These are phyloP conservation scores for Chaetorhynchus papuensis DNA, from an alignment of 2,113 vertebrate species.

Conservation along the genomic window DNA sequence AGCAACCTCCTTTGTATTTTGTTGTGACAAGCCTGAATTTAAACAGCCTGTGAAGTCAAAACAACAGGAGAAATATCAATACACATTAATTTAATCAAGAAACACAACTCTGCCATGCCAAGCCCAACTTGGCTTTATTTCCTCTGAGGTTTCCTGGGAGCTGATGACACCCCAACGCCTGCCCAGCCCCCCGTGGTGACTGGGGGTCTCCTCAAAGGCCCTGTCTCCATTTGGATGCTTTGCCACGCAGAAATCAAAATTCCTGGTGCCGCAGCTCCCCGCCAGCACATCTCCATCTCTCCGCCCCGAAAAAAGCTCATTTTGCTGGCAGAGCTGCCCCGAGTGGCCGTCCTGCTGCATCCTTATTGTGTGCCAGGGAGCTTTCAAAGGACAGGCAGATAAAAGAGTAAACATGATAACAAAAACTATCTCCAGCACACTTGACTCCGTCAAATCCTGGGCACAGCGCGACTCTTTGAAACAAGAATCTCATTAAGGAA, in stretches of 20 bases:
- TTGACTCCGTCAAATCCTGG: background rate
- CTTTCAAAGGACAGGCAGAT: conserved; percentile 48
- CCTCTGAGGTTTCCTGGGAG: background rate
- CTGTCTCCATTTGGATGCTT: background rate
- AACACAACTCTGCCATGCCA: background rate
- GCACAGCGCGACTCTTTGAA: background rate
- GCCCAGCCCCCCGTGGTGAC: background rate
- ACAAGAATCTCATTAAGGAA: conserved; percentile 47
- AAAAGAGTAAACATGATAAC: conserved; percentile 40
- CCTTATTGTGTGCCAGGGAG: background rate
- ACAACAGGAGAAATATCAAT: conserved; percentile 77
- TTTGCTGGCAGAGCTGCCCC: background rate
- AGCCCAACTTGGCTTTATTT: background rate
- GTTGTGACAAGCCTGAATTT: conserved; percentile 78
- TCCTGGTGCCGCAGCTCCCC: background rate
- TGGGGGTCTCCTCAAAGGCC: background rate
- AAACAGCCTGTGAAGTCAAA: conserved; percentile 74
- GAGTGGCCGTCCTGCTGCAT: background rate
- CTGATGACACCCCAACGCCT: background rate
- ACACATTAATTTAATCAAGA: conserved; percentile 75
- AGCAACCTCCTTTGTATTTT: conserved; percentile 73
- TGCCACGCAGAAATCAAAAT: background rate
- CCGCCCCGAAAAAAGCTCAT: background rate
- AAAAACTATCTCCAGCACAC: background rate
- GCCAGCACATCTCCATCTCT: conserved; percentile 3